phyloP scores from a whole-genome alignment of 2,113 vertebrate genomes.

The Chascanopsetta lugubris region DNA sequence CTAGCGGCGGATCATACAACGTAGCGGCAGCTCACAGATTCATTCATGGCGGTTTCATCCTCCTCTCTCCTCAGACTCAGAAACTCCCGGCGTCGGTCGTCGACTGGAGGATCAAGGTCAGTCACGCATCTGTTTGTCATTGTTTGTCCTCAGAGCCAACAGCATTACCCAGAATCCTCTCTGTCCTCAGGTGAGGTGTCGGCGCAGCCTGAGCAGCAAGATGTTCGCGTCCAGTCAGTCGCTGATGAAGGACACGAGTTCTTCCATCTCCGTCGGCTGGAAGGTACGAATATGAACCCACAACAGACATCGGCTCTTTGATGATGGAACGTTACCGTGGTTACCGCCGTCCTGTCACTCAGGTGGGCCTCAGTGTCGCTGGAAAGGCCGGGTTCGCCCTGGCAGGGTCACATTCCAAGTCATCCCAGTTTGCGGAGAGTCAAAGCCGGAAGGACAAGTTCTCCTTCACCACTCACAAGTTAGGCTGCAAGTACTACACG shows the following conservation, averaged over 20 bases:
- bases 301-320: no score
- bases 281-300: not conserved
- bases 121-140: not conserved
- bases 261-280: not conserved
- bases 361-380: constrained; percentile 37
- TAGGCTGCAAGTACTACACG: constrained; percentile 60
- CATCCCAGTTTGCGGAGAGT: constrained; percentile 9
- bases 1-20: not conserved
- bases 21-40: no score
- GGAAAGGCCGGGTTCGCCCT: not conserved
- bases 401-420: constrained; percentile 46
- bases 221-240: not conserved
- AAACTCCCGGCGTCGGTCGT: not conserved
- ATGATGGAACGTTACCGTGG: not conserved
- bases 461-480: constrained; percentile 42
- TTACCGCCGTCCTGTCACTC: not conserved
- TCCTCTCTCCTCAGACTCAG: not conserved
- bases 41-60: not conserved
- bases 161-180: not conserved
- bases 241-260: not conserved
- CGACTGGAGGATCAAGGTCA: constrained; percentile 8
- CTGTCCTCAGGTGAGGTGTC: not conserved
- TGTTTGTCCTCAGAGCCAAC: not conserved
- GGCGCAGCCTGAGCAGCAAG: constrained; percentile 2
- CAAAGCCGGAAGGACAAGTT: constrained; percentile 57